Base-by-base conservation (phyloP, 2,113 vertebrate species). In the human region DNA sequence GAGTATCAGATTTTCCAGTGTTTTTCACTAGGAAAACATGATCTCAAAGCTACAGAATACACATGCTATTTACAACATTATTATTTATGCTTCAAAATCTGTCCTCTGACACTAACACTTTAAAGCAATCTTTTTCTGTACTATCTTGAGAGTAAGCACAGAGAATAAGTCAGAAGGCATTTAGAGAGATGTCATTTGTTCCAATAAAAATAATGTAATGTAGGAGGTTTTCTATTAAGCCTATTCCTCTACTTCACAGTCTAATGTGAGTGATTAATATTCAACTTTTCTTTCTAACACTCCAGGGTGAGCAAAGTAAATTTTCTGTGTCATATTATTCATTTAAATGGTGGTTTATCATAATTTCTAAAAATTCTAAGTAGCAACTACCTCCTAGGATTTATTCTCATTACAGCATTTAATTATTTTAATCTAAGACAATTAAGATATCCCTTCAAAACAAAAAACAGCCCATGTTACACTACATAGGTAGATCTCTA, bases 341-440 rank as follows among this genome's bases (percentile, higher is more conserved):
- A 70, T 66, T 70, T 79, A 50, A 25, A 75, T 43, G 80, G 22
- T 85, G 10, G 30, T 72, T 55, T 85, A 48, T 64, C n/a, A 89
- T 30, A 84, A 32, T 81, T 96, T 94, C 92, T 82, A 86, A 96
- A 97, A 92, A 40, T 95, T 73, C 84, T 25, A 76, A 82, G 64
- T 48, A 59, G 30, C 43, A 93, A 88, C n/a, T 89, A 86, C 9
- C 80, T 97, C 88, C n/a, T 81, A 94, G 40, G 50, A 66, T 85
- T 96, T 89, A 90, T 45, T 93, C 93, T 30, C 50, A 85, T 38
- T 80, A 76, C 10, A 81, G 79, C 8, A 92, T 78, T 84, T 75
- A 95, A 57, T 93, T 79, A 83, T 72, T 87, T 94, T 10, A 88
- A 93, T 59, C n/a, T 93, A 93, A 94, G 57, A 72, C 10, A 55